Conservation (phyloP, 1,140 invertebrate genomes). For the Arctopsyche grandis region DNA sequence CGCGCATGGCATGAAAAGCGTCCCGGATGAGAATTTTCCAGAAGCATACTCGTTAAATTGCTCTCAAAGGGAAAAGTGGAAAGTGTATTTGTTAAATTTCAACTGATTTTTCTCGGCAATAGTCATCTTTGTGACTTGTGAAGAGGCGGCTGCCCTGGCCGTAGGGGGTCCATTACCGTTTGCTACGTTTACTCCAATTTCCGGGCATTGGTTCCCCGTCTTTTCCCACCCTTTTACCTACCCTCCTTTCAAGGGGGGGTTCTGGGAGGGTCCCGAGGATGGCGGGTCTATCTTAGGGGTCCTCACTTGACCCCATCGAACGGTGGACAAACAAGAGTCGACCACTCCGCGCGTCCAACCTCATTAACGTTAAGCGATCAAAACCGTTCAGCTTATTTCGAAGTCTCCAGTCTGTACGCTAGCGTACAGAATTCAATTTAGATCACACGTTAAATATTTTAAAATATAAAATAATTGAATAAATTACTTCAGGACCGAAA, state of each 20-base stretch:
- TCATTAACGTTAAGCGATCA: conserved; percentile 15
- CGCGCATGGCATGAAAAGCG: background rate
- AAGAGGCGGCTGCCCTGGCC: background rate
- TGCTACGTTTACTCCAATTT: conserved; percentile 37
- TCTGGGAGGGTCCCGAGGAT: background rate
- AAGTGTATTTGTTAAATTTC: background rate
- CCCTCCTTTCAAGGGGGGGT: background rate
- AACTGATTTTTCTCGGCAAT: background rate
- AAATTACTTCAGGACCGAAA: background rate
- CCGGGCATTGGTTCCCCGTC: background rate
- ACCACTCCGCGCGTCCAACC: conserved; percentile 19
- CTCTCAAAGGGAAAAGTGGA: background rate
- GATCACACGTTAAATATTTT: background rate
- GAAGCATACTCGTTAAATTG: background rate
- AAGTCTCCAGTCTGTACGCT: background rate
- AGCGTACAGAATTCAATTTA: background rate
- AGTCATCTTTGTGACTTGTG: background rate
- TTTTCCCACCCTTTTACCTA: conserved; percentile 1
- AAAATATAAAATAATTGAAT: background rate
- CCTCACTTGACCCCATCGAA: conserved; percentile 17
- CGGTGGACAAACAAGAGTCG: conserved; percentile 23
- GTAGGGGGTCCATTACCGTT: conserved; percentile 36
- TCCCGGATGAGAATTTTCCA: conserved; percentile 4
- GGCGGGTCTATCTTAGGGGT: background rate
- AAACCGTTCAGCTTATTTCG: conserved; percentile 9